Evolutionary conservation across 2,797 vertebrate genomes (phyloP), one percentile per base, ranked within the genome.

Genomic region (Platalea minor): DNA sequence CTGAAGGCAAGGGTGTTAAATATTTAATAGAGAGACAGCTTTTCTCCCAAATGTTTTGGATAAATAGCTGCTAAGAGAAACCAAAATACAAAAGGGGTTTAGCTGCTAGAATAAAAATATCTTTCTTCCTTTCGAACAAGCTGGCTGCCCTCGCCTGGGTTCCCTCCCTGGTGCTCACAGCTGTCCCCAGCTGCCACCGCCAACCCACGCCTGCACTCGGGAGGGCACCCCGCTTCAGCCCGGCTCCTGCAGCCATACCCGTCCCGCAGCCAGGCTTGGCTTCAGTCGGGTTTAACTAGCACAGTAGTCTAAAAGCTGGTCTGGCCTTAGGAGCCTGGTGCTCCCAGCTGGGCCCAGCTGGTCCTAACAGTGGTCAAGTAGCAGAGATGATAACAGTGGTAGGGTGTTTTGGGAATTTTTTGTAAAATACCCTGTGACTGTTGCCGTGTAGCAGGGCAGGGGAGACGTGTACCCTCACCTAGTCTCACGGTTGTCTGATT

Each of bases 21-120:
- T 97, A 96, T 97, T 97, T 96, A 93, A 97, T 96, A 88, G 31
- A 94, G 89, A 96, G 85, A 95, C 94, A 97, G 87, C 82, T 92
- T 96, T 94, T 95, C 87, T 94, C 92, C 94, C 95, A 94, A 94
- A 94, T 91, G 93, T 97, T 96, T 96, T 81, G 85, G 91, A 95
- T 92, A 96, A 97, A 97, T 92, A 96, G 87, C 93, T 92, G 84
- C 72, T 93, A 84, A 76, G 68, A 95, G 79, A 95, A 95, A 89
- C 35, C 69, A 97, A 97, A 97, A 97, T 88, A 96, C 81, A 91
- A 94, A 96, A 93, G 79, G n/a, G 53, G 41, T 97, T 91, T 88
- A 93, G 76, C 54, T 88, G 43, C 51, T 91, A 63, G 65, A 93
- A 88, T 48, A 95, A 91, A 95, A 91, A 45, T 54, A 79, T 16